These are phyloP conservation scores for Hylaeus anthracinus DNA, from an alignment of 1,140 invertebrate genomes.

Conservation along the genomic window DNA sequence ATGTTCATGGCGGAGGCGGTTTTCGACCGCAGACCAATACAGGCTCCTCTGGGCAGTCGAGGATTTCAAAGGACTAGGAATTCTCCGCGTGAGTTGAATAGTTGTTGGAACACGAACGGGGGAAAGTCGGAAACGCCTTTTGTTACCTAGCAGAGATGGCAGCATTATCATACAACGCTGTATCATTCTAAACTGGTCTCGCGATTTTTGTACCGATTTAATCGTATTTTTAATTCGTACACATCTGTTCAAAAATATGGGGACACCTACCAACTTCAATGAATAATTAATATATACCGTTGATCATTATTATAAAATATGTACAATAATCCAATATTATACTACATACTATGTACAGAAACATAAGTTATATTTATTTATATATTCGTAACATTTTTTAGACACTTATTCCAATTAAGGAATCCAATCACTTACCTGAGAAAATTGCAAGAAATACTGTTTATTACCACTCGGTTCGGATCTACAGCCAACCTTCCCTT, in stretches of 20 bases:
- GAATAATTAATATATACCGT: too few relatives aligned
- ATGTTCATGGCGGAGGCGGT: conserved; percentile 9
- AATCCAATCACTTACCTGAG: too few relatives aligned
- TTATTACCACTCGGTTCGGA: too few relatives aligned
- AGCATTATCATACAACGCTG: conserved; percentile 22
- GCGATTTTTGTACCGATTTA: neutral
- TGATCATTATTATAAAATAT: too few relatives aligned
- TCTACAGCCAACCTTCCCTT: neutral
- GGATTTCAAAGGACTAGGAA: conserved; percentile 43
- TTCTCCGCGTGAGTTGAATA: conserved; percentile 43
- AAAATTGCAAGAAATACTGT: too few relatives aligned
- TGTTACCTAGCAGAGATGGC: neutral
- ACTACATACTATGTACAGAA: too few relatives aligned
- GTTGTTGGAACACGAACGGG: conserved; percentile 36
- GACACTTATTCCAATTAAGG: too few relatives aligned
- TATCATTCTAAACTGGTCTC: neutral
- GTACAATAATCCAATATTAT: too few relatives aligned
- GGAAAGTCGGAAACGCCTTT: conserved; percentile 40
- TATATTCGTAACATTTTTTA: too few relatives aligned
- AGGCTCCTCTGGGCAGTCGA: conserved; percentile 22
- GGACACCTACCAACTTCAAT: too few relatives aligned
- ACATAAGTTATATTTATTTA: too few relatives aligned
- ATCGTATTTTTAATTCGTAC: neutral
- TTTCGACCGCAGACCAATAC: conserved; percentile 37
- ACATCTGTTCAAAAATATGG: too few relatives aligned